phyloP scores from a whole-genome alignment of 1,140 invertebrate species.

The Goniozus legneri region DNA sequence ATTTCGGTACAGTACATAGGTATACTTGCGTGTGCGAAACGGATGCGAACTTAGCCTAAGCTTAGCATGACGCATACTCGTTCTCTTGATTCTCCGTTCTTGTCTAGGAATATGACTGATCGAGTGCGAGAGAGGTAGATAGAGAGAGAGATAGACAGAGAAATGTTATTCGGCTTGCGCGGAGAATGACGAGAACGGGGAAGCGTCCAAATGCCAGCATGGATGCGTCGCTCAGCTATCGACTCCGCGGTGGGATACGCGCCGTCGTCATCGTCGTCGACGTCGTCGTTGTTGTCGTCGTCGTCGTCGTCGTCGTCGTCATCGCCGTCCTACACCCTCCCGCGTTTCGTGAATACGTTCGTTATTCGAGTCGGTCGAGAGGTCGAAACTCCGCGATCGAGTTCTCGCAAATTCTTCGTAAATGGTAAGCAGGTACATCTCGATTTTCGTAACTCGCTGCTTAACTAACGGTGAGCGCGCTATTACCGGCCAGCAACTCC shows the following conservation, averaged over 20 bases:
- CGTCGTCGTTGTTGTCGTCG: too few relatives aligned
- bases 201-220: constrained; percentile 51
- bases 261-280: too few relatives aligned
- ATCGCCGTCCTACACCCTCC: too few relatives aligned
- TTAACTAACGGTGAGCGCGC: too few relatives aligned
- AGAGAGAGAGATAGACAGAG: neutral
- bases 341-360: too few relatives aligned
- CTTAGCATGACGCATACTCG: constrained; percentile 47
- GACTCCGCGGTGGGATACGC: constrained; percentile 41
- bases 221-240: constrained; percentile 52
- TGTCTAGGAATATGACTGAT: neutral
- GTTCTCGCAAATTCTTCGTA: constrained; percentile 10
- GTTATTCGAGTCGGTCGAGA: too few relatives aligned
- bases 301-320: too few relatives aligned
- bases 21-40: constrained; percentile 43
- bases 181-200: constrained; percentile 43
- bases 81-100: constrained; percentile 32
- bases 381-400: too few relatives aligned
- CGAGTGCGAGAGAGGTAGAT: neutral
- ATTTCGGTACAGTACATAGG: too few relatives aligned
- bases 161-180: neutral
- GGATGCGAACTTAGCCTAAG: constrained; percentile 51
- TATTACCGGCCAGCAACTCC: too few relatives aligned
- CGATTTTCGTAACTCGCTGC: too few relatives aligned
- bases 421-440: too few relatives aligned